phyloP scores from a whole-genome alignment of 2,797 vertebrate species.

The Decapterus maruadsi region DNA sequence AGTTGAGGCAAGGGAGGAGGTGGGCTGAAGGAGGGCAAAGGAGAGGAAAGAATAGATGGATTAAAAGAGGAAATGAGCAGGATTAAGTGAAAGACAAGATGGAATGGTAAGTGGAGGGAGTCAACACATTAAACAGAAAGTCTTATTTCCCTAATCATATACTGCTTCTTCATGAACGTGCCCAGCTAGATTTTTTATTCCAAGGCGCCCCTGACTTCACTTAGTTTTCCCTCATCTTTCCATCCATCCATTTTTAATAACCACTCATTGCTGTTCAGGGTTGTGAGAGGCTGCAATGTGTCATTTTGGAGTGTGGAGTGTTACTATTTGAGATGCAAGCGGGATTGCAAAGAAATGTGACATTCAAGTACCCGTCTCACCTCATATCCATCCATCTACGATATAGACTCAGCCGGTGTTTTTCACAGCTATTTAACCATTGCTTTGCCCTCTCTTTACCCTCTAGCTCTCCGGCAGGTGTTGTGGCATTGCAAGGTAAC shows the following conservation, averaged over 20 bases:
- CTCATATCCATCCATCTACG: constrained; percentile 31
- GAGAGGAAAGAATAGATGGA: constrained; percentile 54
- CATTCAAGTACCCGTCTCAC: constrained; percentile 31
- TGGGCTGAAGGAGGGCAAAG: constrained; percentile 48
- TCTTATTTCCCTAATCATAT: constrained; percentile 54
- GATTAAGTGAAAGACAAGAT: constrained; percentile 47
- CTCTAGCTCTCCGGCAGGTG: constrained; percentile 66
- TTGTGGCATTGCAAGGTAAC: constrained; percentile 59
- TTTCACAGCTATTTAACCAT: constrained; percentile 63
- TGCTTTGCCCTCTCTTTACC: constrained; percentile 68
- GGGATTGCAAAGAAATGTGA: constrained; percentile 49
- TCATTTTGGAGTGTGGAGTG: constrained; percentile 53
- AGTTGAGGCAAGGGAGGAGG: constrained; percentile 40
- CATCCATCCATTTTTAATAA: constrained; percentile 30
- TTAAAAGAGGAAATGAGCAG: constrained; percentile 66
- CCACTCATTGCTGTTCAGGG: constrained; percentile 25
- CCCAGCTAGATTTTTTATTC: constrained; percentile 30
- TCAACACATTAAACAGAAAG: constrained; percentile 49
- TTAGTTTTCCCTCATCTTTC: constrained; percentile 24
- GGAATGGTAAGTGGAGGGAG: constrained; percentile 47
- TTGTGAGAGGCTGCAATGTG: constrained; percentile 16
- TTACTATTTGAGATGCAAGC: constrained; percentile 56
- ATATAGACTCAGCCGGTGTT: constrained; percentile 26
- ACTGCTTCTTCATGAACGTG: constrained; percentile 40
- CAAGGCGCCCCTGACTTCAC: constrained; percentile 4